Evolutionary conservation across 1,140 invertebrate species (phyloP).

Genomic region (Bombus pyrosoma): DNA sequence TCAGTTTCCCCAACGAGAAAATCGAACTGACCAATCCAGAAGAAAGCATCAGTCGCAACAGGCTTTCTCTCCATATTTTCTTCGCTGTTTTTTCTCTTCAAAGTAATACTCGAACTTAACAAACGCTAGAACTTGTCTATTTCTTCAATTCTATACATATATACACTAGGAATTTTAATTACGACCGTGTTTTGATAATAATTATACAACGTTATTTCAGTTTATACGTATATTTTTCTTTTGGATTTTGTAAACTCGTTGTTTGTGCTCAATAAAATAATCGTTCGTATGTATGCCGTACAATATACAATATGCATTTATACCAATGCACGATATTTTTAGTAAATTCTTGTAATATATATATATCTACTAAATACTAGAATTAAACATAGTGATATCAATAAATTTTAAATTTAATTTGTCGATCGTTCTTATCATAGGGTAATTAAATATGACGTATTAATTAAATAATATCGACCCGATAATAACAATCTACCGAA

Average conservation of each 20-base stretch:
- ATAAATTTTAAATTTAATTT: too few relatives aligned
- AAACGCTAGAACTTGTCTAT: background rate
- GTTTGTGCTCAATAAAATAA: background rate
- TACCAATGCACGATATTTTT: too few relatives aligned
- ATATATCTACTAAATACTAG: too few relatives aligned
- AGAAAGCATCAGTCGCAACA: slow-evolving; percentile 24
- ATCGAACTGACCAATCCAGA: slow-evolving; percentile 36
- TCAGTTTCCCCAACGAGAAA: slow-evolving; percentile 26
- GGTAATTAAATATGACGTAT: too few relatives aligned
- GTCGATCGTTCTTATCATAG: too few relatives aligned
- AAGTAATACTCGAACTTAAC: background rate
- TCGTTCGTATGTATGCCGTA: background rate
- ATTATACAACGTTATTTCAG: background rate
- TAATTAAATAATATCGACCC: too few relatives aligned
- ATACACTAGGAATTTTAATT: too few relatives aligned
- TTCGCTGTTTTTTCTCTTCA: slow-evolving; percentile 4
- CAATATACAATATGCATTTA: too few relatives aligned
- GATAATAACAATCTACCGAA: background rate
- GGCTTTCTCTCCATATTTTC: slow-evolving; percentile 46
- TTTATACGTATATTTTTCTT: background rate
- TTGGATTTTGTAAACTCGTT: background rate
- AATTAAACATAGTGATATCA: too few relatives aligned
- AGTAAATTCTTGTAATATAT: too few relatives aligned
- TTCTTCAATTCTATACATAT: background rate
- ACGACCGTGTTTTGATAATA: too few relatives aligned